Conservation (phyloP, 2,797 vertebrate genomes). For the Scleropages formosus region DNA sequence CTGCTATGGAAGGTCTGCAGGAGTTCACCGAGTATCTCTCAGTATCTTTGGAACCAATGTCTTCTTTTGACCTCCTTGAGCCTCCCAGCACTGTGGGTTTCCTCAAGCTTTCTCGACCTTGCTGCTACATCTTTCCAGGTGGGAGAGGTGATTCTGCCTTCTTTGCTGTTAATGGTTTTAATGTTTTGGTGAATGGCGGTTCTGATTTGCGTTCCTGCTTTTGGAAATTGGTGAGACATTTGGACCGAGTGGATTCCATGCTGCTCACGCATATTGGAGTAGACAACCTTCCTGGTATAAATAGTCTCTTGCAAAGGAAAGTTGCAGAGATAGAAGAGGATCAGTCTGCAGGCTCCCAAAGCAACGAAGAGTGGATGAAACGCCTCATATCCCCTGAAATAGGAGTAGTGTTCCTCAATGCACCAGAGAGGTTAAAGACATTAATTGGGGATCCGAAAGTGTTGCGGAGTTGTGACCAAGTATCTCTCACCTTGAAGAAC, state of each 20-base stretch:
- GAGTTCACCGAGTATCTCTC: conserved; percentile 89
- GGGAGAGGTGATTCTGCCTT: conserved; percentile 87
- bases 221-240: conserved; percentile 93
- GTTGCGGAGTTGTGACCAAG: conserved; percentile 77
- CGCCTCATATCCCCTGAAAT: conserved; percentile 85
- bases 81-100: conserved; percentile 84
- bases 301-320: conserved; percentile 86
- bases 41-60: conserved; percentile 80
- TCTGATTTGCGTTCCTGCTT: conserved; percentile 85
- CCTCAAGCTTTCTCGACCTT: conserved; percentile 86
- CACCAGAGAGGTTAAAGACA: conserved; percentile 58
- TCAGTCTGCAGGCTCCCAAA: conserved; percentile 48
- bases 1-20: conserved; percentile 84
- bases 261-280: conserved; percentile 83
- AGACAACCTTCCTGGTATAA: conserved; percentile 86
- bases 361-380: conserved; percentile 70
- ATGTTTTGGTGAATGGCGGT: conserved; percentile 85
- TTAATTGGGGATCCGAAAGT: conserved; percentile 56
- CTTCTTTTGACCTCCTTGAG: conserved; percentile 86
- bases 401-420: conserved; percentile 87
- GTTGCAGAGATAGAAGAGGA: conserved; percentile 76
- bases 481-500: conserved; percentile 65
- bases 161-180: conserved; percentile 91
- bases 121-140: conserved; percentile 94
- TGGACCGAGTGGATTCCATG: conserved; percentile 87